Conservation (phyloP, 2,888 invertebrate species). For the Thelaira solivaga region DNA sequence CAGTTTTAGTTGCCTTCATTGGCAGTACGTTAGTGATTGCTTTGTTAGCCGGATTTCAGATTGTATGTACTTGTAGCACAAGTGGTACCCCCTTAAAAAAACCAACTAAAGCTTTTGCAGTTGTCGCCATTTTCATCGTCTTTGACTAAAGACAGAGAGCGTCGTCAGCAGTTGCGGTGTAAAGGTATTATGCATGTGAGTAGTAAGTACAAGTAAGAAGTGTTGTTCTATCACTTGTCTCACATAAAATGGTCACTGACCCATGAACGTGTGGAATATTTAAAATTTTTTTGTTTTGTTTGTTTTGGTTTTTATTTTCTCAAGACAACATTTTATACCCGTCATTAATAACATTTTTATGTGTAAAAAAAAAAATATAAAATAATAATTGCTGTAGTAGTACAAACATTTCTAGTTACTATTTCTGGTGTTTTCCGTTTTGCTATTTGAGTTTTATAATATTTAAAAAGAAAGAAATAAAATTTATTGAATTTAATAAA, state of each 20-base stretch:
- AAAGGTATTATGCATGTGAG: neutral
- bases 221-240: neutral
- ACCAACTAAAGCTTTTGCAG: neutral
- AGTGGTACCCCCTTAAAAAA: neutral
- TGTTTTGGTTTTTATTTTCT: slow-evolving; percentile 6
- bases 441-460: no score
- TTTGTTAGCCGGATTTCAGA: slow-evolving; percentile 32
- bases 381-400: neutral
- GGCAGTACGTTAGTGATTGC: neutral
- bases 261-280: slow-evolving; percentile 56
- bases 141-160: neutral
- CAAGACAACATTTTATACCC: slow-evolving; percentile 48
- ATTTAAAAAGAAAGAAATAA: no score
- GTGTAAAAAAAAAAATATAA: neutral
- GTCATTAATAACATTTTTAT: slow-evolving; percentile 43
- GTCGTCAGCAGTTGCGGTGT: neutral
- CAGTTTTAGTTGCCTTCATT: slow-evolving; percentile 22
- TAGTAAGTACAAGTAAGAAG: neutral
- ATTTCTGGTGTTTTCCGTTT: neutral
- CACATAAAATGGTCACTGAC: slow-evolving; percentile 51
- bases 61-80: slow-evolving; percentile 6
- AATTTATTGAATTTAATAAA: no score
- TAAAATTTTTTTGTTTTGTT: neutral
- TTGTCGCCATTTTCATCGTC: neutral
- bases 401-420: neutral